phyloP scores from a whole-genome alignment of 2,888 invertebrate species.

The Octodonta nipae region DNA sequence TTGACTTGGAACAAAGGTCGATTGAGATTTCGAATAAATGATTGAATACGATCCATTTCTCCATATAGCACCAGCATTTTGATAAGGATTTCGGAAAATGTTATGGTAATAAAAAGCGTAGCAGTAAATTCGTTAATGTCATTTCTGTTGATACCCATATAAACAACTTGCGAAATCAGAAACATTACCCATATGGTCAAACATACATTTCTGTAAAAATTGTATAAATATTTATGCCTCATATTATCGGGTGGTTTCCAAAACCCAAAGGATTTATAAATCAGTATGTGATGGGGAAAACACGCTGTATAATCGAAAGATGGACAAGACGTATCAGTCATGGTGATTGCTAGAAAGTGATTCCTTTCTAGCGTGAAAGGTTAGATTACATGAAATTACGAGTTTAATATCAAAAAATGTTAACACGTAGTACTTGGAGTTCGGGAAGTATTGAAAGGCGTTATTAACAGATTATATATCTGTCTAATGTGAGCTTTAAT shows the following conservation, averaged over 20 bases:
- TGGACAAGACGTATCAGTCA: too few relatives aligned
- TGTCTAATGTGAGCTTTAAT: too few relatives aligned
- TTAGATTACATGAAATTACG: too few relatives aligned
- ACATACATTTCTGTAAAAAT: background rate
- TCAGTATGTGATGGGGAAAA: background rate
- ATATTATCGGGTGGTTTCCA: background rate
- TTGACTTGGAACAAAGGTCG: constrained; percentile 3
- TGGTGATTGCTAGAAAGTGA: too few relatives aligned
- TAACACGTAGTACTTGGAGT: too few relatives aligned
- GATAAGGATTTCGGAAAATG: background rate
- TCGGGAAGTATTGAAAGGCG: too few relatives aligned
- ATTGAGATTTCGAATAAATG: constrained; percentile 2
- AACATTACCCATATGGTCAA: background rate
- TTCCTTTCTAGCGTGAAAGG: too few relatives aligned
- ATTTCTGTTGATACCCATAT: background rate
- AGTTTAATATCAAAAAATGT: too few relatives aligned
- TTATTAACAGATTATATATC: too few relatives aligned
- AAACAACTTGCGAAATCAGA: background rate
- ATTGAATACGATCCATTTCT: background rate
- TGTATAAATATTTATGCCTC: background rate
- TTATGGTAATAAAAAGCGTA: background rate
- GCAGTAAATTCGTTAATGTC: constrained; percentile 2
- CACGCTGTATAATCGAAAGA: constrained; percentile 1
- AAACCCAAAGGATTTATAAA: background rate
- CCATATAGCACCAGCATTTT: background rate